Evolutionary conservation across 1,140 invertebrate species (phyloP).

Genomic region (Eufriesea mexicana): DNA sequence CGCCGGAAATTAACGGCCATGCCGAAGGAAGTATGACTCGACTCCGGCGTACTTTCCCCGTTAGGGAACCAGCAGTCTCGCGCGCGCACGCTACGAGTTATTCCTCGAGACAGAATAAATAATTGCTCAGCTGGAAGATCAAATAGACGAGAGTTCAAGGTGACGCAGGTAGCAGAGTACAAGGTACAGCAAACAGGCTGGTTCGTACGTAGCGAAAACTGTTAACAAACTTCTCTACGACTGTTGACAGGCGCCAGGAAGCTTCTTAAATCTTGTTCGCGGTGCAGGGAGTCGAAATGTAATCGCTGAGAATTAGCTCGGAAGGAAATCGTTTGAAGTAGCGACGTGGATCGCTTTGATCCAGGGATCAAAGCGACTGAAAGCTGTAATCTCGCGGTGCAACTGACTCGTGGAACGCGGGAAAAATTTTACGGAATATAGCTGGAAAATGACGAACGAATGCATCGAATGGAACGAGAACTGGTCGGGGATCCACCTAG

Average conservation of each 20-base stretch:
- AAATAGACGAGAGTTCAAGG: conserved; percentile 36
- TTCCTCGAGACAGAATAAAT: conserved; percentile 45
- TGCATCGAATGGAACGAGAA: no score
- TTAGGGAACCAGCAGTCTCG: not conserved
- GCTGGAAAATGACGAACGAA: no score
- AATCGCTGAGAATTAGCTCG: not conserved
- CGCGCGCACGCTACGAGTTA: not conserved
- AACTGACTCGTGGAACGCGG: no score
- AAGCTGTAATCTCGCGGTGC: not conserved
- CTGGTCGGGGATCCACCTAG: no score
- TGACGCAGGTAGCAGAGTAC: not conserved
- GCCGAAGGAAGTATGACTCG: conserved; percentile 32
- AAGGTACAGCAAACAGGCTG: not conserved
- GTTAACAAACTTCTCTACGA: not conserved
- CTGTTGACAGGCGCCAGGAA: not conserved
- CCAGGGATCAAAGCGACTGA: not conserved
- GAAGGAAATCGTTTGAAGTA: not conserved
- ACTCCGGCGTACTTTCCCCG: conserved; percentile 28
- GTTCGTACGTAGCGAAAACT: not conserved
- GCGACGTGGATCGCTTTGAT: not conserved
- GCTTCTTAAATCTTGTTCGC: not conserved
- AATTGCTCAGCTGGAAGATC: conserved; percentile 52
- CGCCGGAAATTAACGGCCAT: conserved; percentile 52
- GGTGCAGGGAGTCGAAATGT: not conserved
- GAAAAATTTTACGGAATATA: no score